Evolutionary conservation across 2,888 invertebrate species (phyloP), one percentile per base, ranked within the genome.

Genomic region (Lepas anatifera): DNA sequence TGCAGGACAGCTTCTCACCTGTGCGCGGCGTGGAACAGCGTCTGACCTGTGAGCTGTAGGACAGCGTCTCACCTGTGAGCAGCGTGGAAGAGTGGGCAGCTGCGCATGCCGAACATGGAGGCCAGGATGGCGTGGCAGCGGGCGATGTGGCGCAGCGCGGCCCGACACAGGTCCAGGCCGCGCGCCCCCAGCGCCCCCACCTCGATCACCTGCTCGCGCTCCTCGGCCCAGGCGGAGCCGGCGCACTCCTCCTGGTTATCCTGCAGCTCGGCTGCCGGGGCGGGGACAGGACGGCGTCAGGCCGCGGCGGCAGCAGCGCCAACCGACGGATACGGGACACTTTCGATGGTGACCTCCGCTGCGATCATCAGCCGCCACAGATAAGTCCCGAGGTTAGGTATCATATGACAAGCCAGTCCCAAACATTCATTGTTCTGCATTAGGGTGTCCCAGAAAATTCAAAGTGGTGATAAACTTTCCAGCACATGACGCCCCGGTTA

Each of bases 31-130:
- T n/a, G n/a, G n/a, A n/a, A n/a, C n/a, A n/a, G n/a, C n/a, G n/a
- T n/a, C n/a, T n/a, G n/a, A n/a, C n/a, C n/a, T n/a, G n/a, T n/a
- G n/a, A n/a, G n/a, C n/a, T n/a, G n/a, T n/a, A n/a, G n/a, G n/a
- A n/a, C n/a, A n/a, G n/a, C n/a, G n/a, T n/a, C 29, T 37, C n/a
- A 70, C 75, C 81, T 81, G 77, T 93, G 90, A 0, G 93, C 92
- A 22, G 94, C 88, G 79, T 93, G 92, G 78, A 95, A 95, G 72
- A 89, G 89, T 0, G 95, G 95, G 78, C 94, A 94, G 76, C 92
- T 92, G 0, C 95, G 94, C 94, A 95, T 95, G 76, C 88, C 88
- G 80, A 91, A 92, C 93, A 95, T 94, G 81, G 91, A 90, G 4
- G 90, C 88, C 69, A 96, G 81, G 75, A 95, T 93, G 73, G 89